Evolutionary conservation across 2,113 vertebrate species (phyloP).

Genomic region (Archocentrus centrarchus): DNA sequence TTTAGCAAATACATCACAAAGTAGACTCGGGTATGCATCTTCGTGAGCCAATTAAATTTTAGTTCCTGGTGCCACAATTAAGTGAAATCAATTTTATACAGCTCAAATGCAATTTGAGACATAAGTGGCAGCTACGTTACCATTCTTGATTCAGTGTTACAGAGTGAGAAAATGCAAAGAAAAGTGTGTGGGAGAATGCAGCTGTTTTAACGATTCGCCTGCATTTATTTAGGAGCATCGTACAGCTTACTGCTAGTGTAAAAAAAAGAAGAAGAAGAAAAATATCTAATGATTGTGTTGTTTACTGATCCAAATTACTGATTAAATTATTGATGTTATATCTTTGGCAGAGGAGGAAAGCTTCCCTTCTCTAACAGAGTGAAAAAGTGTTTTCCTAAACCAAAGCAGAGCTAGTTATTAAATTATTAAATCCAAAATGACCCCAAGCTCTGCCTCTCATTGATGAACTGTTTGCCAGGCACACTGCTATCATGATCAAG

Average conservation of each 20-base stretch:
- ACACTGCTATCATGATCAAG: not conserved
- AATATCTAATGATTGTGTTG: not conserved
- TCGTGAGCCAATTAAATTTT: not conserved
- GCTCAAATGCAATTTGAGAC: not conserved
- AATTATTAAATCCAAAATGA: not conserved
- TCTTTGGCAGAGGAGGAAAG: not conserved
- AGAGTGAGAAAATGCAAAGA: not conserved
- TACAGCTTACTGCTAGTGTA: not conserved
- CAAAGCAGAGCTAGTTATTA: no score
- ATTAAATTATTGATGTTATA: not conserved
- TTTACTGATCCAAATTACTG: not conserved
- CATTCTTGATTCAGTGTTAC: not conserved
- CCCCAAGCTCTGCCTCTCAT: not conserved
- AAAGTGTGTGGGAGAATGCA: not conserved
- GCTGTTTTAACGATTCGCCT: not conserved
- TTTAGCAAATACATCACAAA: not conserved
- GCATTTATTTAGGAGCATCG: not conserved
- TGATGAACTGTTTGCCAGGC: not conserved
- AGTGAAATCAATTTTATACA: not conserved
- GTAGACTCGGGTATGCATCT: not conserved
- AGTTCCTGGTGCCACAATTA: slow-evolving; percentile 2
- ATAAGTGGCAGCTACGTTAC: not conserved
- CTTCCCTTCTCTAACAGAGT: no score
- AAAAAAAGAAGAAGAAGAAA: not conserved
- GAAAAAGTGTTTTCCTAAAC: no score